phyloP scores from a whole-genome alignment of 2,888 invertebrate genomes.

The Noctuana brunneofusca region DNA sequence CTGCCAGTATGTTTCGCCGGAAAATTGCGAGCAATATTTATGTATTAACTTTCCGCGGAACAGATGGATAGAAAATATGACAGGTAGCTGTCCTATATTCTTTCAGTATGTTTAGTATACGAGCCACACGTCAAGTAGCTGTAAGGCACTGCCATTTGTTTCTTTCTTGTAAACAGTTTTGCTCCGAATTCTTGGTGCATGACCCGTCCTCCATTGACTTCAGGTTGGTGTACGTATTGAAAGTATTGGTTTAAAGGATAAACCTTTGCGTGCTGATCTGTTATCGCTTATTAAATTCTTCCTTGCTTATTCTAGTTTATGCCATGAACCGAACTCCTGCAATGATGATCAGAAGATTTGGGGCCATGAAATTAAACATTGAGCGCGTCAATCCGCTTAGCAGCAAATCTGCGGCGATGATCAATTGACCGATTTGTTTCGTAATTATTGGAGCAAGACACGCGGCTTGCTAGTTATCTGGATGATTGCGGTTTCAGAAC shows the following conservation, averaged over 20 bases:
- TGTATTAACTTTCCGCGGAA: neutral
- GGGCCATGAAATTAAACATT: constrained; percentile 11
- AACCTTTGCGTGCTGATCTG: too few relatives aligned
- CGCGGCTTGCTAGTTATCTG: constrained; percentile 11
- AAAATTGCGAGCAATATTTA: neutral
- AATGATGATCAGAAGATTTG: neutral
- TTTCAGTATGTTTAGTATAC: too few relatives aligned
- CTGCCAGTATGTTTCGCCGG: too few relatives aligned
- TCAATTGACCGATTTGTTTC: constrained; percentile 21
- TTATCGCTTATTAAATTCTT: too few relatives aligned
- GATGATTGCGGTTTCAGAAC: constrained; percentile 22
- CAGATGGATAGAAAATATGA: neutral
- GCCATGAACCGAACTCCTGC: neutral
- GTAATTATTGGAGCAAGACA: constrained; percentile 26
- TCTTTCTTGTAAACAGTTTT: too few relatives aligned
- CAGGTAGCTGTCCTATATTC: too few relatives aligned
- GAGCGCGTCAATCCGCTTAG: constrained; percentile 10
- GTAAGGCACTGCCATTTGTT: too few relatives aligned
- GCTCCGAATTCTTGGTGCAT: too few relatives aligned
- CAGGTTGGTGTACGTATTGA: too few relatives aligned
- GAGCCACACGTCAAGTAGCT: too few relatives aligned
- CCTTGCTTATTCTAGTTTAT: neutral
- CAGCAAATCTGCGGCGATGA: constrained; percentile 16
- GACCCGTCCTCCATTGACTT: too few relatives aligned
- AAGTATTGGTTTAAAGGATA: too few relatives aligned